Evolutionary conservation across 2,888 invertebrate genomes (phyloP).

Genomic region (Drosophila fulvimacula): DNA sequence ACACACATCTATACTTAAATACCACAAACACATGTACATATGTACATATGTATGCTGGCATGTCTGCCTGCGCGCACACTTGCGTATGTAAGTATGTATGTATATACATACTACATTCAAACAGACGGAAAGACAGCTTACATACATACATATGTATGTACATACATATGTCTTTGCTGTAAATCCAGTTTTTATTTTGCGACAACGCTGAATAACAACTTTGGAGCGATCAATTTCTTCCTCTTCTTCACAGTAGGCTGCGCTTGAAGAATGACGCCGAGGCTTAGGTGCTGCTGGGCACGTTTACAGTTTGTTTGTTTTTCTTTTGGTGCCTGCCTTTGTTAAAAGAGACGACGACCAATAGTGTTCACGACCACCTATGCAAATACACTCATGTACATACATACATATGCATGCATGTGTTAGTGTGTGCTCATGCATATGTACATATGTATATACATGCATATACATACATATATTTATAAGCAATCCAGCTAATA

Average conservation of each 20-base stretch:
- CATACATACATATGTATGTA: too few species aligned
- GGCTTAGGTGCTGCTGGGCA: conserved; percentile 37
- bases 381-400: neutral
- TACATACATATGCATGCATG: neutral
- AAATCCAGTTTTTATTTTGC: conserved; percentile 61
- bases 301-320: conserved; percentile 42
- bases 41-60: neutral
- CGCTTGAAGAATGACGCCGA: conserved; percentile 2
- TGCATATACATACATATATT: neutral
- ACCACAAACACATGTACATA: neutral
- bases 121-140: too few species aligned
- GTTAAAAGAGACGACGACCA: conserved; percentile 6
- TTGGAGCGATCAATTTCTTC: conserved; percentile 26
- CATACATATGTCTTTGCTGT: neutral
- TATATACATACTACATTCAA: too few species aligned
- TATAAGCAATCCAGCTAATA: conserved; percentile 38
- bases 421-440: neutral
- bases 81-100: neutral
- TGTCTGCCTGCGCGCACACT: neutral
- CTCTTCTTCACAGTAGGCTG: conserved; percentile 31
- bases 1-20: too few species aligned
- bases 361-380: neutral
- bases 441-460: neutral
- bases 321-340: conserved; percentile 3
- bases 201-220: conserved; percentile 35